A percentile compares a stretch with the other conserved stretches of the same genome.
Conservation (phyloP, 2,888 invertebrate genomes). For the Charanyca ferruginea region DNA sequence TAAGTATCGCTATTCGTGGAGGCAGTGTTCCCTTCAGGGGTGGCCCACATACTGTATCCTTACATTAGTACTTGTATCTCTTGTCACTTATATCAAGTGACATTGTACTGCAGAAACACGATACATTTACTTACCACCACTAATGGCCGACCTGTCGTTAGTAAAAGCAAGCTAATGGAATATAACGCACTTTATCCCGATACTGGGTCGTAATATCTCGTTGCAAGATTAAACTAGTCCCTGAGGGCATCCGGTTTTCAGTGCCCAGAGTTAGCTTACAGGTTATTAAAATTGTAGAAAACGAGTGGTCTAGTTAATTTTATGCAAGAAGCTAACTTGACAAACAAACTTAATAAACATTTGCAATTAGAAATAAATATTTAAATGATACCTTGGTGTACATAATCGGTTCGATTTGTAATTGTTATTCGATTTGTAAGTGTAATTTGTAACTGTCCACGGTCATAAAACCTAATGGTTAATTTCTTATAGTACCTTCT, state of each 20-base stretch:
- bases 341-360: conserved; percentile 6
- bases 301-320: neutral
- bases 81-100: conserved; percentile 34
- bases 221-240: conserved; percentile 52
- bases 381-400: neutral
- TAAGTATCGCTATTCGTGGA: too few relatives aligned
- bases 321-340: neutral
- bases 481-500: neutral
- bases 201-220: conserved; percentile 38
- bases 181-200: conserved; percentile 53
- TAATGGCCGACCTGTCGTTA: conserved; percentile 43
- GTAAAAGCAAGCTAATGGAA: conserved; percentile 53
- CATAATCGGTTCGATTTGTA: too few relatives aligned
- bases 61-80: conserved; percentile 1
- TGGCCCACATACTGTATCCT: neutral
- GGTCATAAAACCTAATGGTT: too few relatives aligned
- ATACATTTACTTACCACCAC: conserved; percentile 33
- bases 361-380: neutral
- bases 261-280: conserved; percentile 2
- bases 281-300: conserved; percentile 14
- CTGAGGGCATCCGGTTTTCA: conserved; percentile 35
- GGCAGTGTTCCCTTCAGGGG: neutral
- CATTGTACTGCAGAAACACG: conserved; percentile 26
- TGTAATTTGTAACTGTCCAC: too few relatives aligned
- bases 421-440: too few relatives aligned